Evolutionary conservation across 2,113 vertebrate species (phyloP), one percentile per base, ranked within the genome.

Genomic region (Verasper variegatus): DNA sequence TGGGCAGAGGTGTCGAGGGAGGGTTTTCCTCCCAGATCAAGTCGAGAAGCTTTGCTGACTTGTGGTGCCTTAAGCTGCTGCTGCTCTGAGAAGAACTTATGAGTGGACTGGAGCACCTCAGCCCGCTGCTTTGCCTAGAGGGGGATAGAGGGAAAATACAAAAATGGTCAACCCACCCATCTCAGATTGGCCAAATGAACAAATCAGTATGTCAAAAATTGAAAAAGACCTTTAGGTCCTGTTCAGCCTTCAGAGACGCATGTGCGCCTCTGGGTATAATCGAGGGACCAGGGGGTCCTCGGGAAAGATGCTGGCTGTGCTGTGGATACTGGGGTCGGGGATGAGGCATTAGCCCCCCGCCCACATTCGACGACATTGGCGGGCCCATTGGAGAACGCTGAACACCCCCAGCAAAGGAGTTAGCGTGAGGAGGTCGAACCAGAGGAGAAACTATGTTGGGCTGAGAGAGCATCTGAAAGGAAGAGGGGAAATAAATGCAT

Each of bases 81-180:
- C 72, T 99, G 98, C 86, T 99, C 97, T 35, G 96, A 97, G 92
- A 99, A 99, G 95, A 99, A 99, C 81, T 97, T 97, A 62, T 99
- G 98, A 56, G 98, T 99, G 71, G 98, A 98, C 92, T 99, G 98
- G 70, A 99, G 96, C 80, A 99, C 98, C 93, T 99, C 98, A 74
- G 97, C 98, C 91, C 98, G 96, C 94, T 99, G 98, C 89, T 99
- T 99, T 79, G 98, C 98, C 98, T 99, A 86, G 0, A 77, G 79
- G 90, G 55, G 11, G 81, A 83, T 17, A 89, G 78, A 42, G 15
- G 68, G 18, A 40, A 26, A 87, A 81, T 17, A 2, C 45, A 18
- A 45, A 26, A 60, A 51, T 4, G 71, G 17, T 10, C 9, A 66
- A 55, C 11, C 10, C 0, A 5, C 8, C 4, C 3, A n/a, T 24